Percentiles rank a stretch among this genome's conserved stretches.
Conservation (phyloP, 2,797 vertebrate genomes). For the Galago senegalensis region DNA sequence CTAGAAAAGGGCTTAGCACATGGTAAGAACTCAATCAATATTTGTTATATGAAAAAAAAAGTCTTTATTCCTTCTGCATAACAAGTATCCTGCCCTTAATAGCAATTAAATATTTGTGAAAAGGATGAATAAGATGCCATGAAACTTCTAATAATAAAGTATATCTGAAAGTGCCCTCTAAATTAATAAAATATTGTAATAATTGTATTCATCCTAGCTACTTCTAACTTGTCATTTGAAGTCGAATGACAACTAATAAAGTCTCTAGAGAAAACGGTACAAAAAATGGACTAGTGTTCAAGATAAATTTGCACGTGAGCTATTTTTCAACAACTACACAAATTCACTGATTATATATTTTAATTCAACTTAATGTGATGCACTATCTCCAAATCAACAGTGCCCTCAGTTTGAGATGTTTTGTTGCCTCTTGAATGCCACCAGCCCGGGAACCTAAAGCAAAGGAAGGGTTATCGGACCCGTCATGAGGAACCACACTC, state of each 20-base stretch:
- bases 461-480: neutral
- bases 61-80: conserved; percentile 16
- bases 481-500: neutral
- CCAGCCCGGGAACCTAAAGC: neutral
- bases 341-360: neutral
- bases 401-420: neutral
- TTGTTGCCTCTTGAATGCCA: neutral
- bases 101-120: conserved; percentile 11
- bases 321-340: neutral
- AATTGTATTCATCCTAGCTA: neutral
- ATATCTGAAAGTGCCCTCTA: neutral
- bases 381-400: neutral
- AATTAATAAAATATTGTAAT: neutral
- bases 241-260: neutral
- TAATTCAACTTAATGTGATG: conserved; percentile 4
- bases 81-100: neutral
- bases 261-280: neutral
- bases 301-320: neutral
- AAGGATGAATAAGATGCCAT: neutral
- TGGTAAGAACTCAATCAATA: neutral
- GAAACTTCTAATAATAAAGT: neutral
- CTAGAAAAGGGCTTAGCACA: neutral
- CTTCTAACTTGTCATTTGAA: neutral
- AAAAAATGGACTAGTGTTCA: neutral
- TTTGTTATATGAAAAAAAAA: neutral